Conservation (phyloP, 2,113 vertebrate genomes). For the Bos javanicus region DNA sequence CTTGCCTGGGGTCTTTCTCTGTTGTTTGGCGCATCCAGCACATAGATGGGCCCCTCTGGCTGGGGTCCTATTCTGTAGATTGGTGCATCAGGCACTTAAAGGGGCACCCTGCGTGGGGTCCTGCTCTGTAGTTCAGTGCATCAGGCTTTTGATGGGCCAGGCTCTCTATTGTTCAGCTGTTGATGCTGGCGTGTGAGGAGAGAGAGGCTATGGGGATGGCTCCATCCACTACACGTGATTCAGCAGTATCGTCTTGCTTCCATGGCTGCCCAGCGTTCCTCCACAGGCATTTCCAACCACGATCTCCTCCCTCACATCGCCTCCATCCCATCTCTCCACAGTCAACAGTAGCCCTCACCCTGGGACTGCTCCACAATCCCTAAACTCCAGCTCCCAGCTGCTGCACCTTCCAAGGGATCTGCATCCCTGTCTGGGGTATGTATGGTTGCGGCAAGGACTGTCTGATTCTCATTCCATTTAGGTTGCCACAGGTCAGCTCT, state of each 20-base stretch:
- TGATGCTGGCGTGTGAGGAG: background rate
- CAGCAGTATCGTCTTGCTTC: background rate
- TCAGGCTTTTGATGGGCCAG: background rate
- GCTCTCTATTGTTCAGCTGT: background rate
- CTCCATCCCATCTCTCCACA: background rate
- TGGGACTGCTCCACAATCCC: background rate
- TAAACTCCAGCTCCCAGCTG: background rate
- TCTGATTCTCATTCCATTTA: background rate
- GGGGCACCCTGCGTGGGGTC: background rate
- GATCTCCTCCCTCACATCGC: background rate
- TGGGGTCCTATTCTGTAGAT: background rate
- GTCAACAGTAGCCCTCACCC: background rate
- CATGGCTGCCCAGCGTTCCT: background rate
- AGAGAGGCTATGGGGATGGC: background rate
- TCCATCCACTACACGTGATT: background rate
- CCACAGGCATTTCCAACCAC: background rate
- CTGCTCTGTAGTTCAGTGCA: background rate
- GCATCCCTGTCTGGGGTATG: accelerated
- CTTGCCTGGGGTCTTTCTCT: background rate
- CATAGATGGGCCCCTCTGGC: no score
- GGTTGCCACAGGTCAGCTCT: background rate
- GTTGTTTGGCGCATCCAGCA: background rate
- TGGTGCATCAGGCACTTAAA: background rate
- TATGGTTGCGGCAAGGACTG: background rate
- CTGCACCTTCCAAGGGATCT: background rate